These are phyloP conservation scores for Hirtodrosophila cameraria DNA, from an alignment of 2,888 invertebrate genomes.

Conservation along the genomic window DNA sequence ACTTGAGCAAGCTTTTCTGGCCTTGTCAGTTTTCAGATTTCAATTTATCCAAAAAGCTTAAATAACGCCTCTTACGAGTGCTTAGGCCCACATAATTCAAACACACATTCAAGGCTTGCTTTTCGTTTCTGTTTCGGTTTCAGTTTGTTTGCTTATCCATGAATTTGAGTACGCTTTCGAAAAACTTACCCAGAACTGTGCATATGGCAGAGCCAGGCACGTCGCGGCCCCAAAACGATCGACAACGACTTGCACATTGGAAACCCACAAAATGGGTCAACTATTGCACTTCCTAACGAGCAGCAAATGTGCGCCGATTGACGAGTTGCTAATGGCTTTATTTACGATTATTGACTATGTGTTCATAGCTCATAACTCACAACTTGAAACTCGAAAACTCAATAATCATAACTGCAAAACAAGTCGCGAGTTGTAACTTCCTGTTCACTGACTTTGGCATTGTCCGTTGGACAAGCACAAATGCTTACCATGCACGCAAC, in stretches of 20 bases:
- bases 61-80: too few relatives aligned
- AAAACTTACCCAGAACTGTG: conserved; percentile 2
- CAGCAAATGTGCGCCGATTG: conserved; percentile 14
- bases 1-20: conserved; percentile 17
- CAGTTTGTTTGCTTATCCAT: conserved; percentile 10
- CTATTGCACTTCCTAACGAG: conserved; percentile 48
- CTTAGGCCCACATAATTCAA: too few relatives aligned
- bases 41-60: background rate
- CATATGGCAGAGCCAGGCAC: conserved; percentile 25
- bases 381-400: conserved; percentile 29
- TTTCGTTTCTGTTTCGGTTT: conserved; percentile 16
- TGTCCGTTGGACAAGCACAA: background rate
- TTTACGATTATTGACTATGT: too few relatives aligned
- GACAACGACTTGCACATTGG: too few relatives aligned
- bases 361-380: conserved; percentile 36
- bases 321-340: conserved; percentile 53
- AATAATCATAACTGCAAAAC: conserved; percentile 31
- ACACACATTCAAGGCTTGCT: conserved; percentile 1
- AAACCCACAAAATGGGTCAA: conserved; percentile 59
- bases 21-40: conserved; percentile 21
- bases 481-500: background rate
- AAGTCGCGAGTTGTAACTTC: conserved; percentile 50
- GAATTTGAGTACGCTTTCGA: conserved; percentile 8
- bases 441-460: conserved; percentile 53
- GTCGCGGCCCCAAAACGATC: conserved; percentile 14